These are phyloP conservation scores for Bugula neritina DNA, from an alignment of 2,888 invertebrate species.

Conservation along the genomic window DNA sequence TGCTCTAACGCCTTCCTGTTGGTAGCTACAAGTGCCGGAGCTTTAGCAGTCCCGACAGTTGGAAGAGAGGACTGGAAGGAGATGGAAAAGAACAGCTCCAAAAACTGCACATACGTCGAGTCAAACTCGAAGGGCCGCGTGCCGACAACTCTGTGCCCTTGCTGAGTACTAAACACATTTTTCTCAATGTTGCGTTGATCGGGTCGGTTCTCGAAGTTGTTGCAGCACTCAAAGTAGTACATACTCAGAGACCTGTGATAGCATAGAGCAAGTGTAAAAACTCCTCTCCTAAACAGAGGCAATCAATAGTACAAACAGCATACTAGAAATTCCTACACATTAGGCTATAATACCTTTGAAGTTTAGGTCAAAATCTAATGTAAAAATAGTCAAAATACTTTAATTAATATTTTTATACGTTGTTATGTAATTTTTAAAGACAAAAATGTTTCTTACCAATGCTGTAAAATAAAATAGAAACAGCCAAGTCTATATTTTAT, in stretches of 20 bases:
- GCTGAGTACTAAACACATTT: conserved; percentile 2
- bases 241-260: conserved; percentile 21
- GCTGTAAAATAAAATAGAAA: too few relatives aligned
- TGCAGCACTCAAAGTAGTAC: conserved; percentile 27
- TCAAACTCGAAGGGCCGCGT: conserved; percentile 4
- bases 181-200: neutral
- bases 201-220: neutral
- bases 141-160: conserved; percentile 1
- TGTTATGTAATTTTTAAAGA: too few relatives aligned
- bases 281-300: too few relatives aligned
- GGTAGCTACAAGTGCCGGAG: conserved; percentile 3
- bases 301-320: too few relatives aligned
- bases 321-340: too few relatives aligned
- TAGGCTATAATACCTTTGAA: too few relatives aligned
- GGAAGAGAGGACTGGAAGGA: conserved; percentile 13
- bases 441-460: too few relatives aligned
- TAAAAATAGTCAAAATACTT: too few relatives aligned
- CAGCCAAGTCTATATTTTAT: too few relatives aligned
- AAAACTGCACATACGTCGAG: neutral
- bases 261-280: too few relatives aligned
- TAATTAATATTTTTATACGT: too few relatives aligned
- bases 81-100: conserved; percentile 11
- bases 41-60: conserved; percentile 1
- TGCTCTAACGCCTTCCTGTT: conserved; percentile 24
- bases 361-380: too few relatives aligned